A percentile compares a stretch with the other conserved stretches of the same genome.
These are phyloP conservation scores for Leuctra nigra DNA, from an alignment of 2,888 invertebrate species.

Conservation along the genomic window DNA sequence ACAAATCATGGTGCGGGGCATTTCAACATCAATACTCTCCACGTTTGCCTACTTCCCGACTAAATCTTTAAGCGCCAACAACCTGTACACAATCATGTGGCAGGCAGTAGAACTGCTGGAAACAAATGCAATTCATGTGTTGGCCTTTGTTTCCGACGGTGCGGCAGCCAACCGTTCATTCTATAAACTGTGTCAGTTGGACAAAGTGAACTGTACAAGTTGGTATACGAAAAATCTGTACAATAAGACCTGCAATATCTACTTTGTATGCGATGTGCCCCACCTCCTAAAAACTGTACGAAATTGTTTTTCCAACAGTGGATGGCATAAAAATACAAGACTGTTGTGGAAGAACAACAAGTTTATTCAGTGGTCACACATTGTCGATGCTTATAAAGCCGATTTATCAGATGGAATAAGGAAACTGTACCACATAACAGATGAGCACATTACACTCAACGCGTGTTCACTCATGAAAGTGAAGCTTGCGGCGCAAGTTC, in stretches of 20 bases:
- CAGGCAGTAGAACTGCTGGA: not conserved
- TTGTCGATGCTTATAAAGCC: not conserved
- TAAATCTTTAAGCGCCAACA: not conserved
- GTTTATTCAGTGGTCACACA: not conserved
- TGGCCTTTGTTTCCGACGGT: no score
- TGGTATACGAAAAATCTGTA: not conserved
- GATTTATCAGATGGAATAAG: not conserved
- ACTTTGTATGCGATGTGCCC: not conserved
- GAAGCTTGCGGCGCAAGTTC: conserved; percentile 1
- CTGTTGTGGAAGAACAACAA: not conserved
- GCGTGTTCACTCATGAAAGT: not conserved
- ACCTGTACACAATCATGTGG: not conserved
- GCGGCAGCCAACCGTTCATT: not conserved
- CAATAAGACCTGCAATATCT: no score
- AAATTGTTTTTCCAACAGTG: not conserved
- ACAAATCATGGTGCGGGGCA: no score
- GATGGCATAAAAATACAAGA: not conserved
- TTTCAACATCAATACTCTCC: no score
- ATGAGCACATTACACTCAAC: not conserved
- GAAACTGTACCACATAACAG: not conserved
- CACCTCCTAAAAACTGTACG: not conserved
- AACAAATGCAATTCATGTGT: not conserved
- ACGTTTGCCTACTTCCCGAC: no score
- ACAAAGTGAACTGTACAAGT: no score
- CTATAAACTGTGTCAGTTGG: not conserved